Evolutionary conservation across 2,113 vertebrate genomes (phyloP).

Genomic region (Mus pahari): DNA sequence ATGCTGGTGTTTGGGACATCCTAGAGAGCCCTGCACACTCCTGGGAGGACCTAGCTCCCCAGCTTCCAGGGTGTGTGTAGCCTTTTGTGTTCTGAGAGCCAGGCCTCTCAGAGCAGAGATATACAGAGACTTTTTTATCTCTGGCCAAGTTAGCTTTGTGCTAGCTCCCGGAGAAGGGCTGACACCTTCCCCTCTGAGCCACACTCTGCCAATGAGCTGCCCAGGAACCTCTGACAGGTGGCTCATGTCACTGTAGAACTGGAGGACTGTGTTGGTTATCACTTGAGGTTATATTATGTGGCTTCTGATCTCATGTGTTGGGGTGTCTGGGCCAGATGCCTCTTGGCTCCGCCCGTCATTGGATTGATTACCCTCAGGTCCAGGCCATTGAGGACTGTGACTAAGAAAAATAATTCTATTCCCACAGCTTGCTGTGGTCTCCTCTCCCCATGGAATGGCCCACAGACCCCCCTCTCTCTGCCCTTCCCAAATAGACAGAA

Average conservation of each 20-base stretch:
- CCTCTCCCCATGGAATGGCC: neutral
- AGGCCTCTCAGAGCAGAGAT: neutral
- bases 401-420: no score
- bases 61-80: neutral
- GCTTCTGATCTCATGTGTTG: neutral
- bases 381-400: no score
- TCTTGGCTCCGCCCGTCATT: neutral
- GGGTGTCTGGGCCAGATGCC: neutral
- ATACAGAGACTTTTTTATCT: neutral
- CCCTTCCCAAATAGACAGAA: neutral
- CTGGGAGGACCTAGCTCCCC: neutral
- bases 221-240: neutral
- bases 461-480: rapidly evolving
- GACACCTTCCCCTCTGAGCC: neutral
- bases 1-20: neutral
- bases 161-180: neutral
- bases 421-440: neutral
- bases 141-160: neutral
- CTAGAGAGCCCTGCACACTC: no score
- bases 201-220: no score
- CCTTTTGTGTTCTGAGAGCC: neutral
- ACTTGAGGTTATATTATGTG: no score
- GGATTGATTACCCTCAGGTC: neutral
- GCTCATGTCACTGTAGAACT: neutral
- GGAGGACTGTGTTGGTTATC: no score